phyloP scores from a whole-genome alignment of 1,140 invertebrate species.

The Dendrolimus punctatus region DNA sequence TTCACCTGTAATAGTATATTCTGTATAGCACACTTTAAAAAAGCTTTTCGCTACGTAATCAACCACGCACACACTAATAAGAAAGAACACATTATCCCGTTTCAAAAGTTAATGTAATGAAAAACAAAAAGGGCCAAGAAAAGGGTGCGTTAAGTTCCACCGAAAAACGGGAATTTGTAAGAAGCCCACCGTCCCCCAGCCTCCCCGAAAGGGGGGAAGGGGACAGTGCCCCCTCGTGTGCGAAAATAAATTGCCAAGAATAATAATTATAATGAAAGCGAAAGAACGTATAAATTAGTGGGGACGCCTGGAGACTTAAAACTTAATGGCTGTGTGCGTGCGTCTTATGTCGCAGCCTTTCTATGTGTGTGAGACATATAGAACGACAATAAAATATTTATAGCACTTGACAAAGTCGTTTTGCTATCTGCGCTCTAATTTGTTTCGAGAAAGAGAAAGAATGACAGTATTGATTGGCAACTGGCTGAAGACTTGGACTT shows the following conservation, averaged over 20 bases:
- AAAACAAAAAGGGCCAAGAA: conserved; percentile 71
- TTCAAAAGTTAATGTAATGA: conserved; percentile 71
- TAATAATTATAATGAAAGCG: conserved; percentile 72
- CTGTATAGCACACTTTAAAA: conserved; percentile 18
- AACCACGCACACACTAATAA: conserved; percentile 40
- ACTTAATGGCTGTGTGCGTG: conserved; percentile 26
- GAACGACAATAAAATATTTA: conserved; percentile 15
- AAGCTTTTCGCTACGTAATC: conserved; percentile 42
- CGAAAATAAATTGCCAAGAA: conserved; percentile 72
- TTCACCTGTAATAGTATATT: not conserved
- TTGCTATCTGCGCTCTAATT: not conserved
- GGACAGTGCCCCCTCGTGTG: conserved; percentile 62
- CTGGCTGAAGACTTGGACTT: not conserved
- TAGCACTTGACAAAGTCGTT: not conserved
- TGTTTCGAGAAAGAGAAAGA: not conserved
- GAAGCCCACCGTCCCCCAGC: conserved; percentile 47
- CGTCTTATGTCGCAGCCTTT: conserved; percentile 8
- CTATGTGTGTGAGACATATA: conserved; percentile 16
- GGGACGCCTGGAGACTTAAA: conserved; percentile 49
- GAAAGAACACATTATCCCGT: conserved; percentile 48
- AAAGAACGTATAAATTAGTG: conserved; percentile 72
- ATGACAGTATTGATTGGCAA: not conserved
- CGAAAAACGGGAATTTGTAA: conserved; percentile 70
- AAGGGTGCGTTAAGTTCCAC: conserved; percentile 68
- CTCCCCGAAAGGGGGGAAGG: conserved; percentile 14